Evolutionary conservation across 1,140 invertebrate genomes (phyloP).

Genomic region (Tetramorium parvispinum): DNA sequence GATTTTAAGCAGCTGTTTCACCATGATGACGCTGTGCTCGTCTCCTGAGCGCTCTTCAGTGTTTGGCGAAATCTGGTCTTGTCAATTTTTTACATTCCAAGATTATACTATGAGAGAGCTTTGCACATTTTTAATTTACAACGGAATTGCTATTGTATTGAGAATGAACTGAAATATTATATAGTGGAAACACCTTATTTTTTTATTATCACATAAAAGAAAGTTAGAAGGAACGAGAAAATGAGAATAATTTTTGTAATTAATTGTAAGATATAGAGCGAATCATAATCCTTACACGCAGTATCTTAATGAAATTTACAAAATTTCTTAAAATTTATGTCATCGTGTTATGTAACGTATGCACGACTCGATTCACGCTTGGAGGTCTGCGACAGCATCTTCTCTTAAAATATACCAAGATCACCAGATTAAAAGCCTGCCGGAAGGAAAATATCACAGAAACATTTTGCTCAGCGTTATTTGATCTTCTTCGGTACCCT

Average conservation of each 20-base stretch:
- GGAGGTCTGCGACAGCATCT: neutral
- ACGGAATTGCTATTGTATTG: neutral
- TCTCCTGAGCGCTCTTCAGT: neutral
- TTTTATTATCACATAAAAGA: neutral
- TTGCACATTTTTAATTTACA: neutral
- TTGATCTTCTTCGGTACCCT: neutral
- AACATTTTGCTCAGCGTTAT: neutral
- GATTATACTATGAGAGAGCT: neutral
- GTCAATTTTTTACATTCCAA: neutral
- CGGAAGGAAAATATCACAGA: neutral
- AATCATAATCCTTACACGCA: neutral
- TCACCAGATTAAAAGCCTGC: neutral
- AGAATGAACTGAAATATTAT: neutral
- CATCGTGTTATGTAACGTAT: neutral
- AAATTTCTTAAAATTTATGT: constrained; percentile 16
- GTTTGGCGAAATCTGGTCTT: neutral
- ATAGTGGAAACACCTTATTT: neutral
- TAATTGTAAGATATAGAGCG: neutral
- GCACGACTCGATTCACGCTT: neutral
- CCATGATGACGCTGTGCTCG: neutral
- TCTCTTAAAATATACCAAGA: neutral
- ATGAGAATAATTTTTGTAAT: neutral
- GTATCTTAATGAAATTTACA: neutral
- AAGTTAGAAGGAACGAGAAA: neutral
- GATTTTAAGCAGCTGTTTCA: constrained; percentile 3